phyloP scores from a whole-genome alignment of 2,797 vertebrate species.

The Hydrophis major region DNA sequence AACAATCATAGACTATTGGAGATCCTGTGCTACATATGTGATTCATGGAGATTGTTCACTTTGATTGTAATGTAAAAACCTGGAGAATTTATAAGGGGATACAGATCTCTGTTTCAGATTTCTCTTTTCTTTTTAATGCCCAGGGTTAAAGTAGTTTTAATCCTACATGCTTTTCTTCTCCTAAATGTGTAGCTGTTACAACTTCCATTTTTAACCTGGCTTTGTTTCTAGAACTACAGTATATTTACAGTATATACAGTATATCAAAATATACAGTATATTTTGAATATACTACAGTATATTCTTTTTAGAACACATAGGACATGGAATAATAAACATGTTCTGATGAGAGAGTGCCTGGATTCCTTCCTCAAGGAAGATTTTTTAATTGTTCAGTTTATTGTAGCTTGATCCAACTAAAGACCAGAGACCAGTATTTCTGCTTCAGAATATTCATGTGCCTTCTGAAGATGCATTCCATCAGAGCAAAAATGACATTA shows the following conservation, averaged over 20 bases:
- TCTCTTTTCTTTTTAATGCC: neutral
- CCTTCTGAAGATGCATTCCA: neutral
- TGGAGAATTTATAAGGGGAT: neutral
- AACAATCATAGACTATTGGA: neutral
- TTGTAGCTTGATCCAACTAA: neutral
- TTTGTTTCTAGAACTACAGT: neutral
- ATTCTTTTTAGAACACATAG: neutral
- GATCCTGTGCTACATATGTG: neutral
- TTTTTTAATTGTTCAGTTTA: neutral
- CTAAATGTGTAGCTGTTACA: neutral
- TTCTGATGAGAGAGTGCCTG: neutral
- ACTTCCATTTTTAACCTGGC: neutral
- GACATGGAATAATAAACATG: neutral
- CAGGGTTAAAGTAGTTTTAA: neutral
- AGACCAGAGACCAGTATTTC: neutral
- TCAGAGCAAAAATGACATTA: neutral
- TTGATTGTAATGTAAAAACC: neutral
- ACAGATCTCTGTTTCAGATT: neutral
- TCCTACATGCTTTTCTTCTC: neutral
- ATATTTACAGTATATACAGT: neutral
- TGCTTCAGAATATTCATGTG: conserved; percentile 16
- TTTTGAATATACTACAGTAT: neutral
- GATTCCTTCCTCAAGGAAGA: neutral
- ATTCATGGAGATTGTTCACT: neutral
- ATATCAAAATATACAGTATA: neutral